phyloP scores from a whole-genome alignment of 2,888 invertebrate genomes.

The Epirrhoe alternata region DNA sequence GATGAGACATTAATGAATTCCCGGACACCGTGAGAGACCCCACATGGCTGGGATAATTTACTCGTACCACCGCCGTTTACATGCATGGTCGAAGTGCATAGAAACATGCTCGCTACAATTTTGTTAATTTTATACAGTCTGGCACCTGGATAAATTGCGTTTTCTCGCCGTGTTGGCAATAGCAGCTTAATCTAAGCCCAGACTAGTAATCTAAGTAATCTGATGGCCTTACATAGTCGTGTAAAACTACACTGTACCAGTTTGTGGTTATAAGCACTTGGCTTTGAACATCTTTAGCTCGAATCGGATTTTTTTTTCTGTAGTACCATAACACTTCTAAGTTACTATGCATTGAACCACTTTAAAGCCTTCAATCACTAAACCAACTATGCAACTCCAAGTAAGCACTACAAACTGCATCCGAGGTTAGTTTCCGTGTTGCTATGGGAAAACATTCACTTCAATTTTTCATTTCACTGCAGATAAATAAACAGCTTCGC shows the following conservation, averaged over 20 bases:
- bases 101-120: background rate
- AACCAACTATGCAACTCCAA: slow-evolving; percentile 18
- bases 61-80: slow-evolving; percentile 17
- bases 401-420: slow-evolving; percentile 13
- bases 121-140: slow-evolving; percentile 9
- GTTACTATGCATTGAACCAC: background rate
- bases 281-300: background rate
- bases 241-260: too few relatives aligned
- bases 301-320: background rate
- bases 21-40: slow-evolving; percentile 63
- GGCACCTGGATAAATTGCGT: background rate
- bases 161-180: background rate
- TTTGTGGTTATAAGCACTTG: background rate
- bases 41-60: slow-evolving; percentile 55
- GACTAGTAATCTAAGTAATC: too few relatives aligned
- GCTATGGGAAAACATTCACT: slow-evolving; percentile 54
- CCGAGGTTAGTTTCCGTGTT: slow-evolving; percentile 39
- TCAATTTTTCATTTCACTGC: slow-evolving; percentile 67
- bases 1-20: slow-evolving; percentile 60
- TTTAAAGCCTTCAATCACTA: slow-evolving; percentile 7
- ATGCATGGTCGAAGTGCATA: slow-evolving; percentile 23
- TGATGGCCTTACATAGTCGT: background rate
- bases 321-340: background rate
- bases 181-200: background rate
- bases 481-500: slow-evolving; percentile 62